phyloP scores from a whole-genome alignment of 1,140 invertebrate genomes.

The Melitaea cinxia region DNA sequence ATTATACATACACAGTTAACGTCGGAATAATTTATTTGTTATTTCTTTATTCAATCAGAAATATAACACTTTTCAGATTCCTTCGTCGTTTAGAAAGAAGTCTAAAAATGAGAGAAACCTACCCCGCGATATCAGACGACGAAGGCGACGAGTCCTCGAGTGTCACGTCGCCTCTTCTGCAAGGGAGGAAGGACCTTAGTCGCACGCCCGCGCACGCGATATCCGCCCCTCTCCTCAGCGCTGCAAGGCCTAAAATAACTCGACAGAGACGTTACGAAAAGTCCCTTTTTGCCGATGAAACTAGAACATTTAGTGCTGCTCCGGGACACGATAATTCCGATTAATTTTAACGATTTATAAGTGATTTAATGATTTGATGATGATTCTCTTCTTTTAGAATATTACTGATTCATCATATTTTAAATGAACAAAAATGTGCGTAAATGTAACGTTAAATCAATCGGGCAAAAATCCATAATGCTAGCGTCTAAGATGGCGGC shows the following conservation, averaged over 20 bases:
- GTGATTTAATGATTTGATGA: slow-evolving; percentile 2
- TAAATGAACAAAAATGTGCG: not conserved
- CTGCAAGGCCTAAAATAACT: slow-evolving; percentile 66
- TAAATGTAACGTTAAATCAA: not conserved
- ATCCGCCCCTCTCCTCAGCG: slow-evolving; percentile 61
- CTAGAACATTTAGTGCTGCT: slow-evolving; percentile 65
- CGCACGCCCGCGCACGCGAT: slow-evolving; percentile 70
- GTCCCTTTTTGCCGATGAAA: slow-evolving; percentile 66
- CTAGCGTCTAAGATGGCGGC: slow-evolving; percentile 19
- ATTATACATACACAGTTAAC: no score
- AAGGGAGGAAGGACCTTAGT: slow-evolving; percentile 79
- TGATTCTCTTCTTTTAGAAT: not conserved
- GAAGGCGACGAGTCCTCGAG: slow-evolving; percentile 82
- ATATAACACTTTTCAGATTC: slow-evolving; percentile 53
- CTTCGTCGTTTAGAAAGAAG: slow-evolving; percentile 83
- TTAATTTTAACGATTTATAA: slow-evolving; percentile 39
- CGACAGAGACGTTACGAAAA: slow-evolving; percentile 71
- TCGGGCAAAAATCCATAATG: slow-evolving; percentile 12
- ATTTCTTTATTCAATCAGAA: slow-evolving; percentile 21
- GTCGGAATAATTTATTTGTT: not conserved
- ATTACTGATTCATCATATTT: not conserved
- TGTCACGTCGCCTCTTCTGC: slow-evolving; percentile 82
- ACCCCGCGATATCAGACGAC: slow-evolving; percentile 82
- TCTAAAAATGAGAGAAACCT: slow-evolving; percentile 83
- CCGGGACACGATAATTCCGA: slow-evolving; percentile 71